phyloP scores from a whole-genome alignment of 1,140 invertebrate species.

The Drosophila tristis region DNA sequence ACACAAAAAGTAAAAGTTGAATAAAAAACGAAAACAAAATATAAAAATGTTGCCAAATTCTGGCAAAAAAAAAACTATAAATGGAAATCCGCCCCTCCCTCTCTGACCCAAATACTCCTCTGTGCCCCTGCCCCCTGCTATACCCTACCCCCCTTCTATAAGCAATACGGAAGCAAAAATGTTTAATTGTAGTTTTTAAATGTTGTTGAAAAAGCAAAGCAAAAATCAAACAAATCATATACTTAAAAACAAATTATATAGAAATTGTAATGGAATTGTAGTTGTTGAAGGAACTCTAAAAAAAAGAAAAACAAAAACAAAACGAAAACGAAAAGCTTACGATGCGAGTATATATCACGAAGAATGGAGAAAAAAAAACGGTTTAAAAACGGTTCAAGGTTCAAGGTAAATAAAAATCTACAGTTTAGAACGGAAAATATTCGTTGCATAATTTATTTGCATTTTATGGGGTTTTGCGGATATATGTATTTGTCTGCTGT shows the following conservation, averaged over 20 bases:
- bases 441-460: background rate
- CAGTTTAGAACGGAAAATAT: slow-evolving; percentile 36
- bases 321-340: slow-evolving; percentile 26
- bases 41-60: slow-evolving; percentile 20
- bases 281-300: slow-evolving; percentile 60
- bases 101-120: slow-evolving; percentile 1
- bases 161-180: slow-evolving; percentile 65
- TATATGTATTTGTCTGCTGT: too few relatives aligned
- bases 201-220: slow-evolving; percentile 59
- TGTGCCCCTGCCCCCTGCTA: slow-evolving; percentile 5
- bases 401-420: slow-evolving; percentile 30
- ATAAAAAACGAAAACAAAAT: slow-evolving; percentile 7
- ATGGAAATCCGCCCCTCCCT: too few relatives aligned
- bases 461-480: background rate
- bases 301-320: slow-evolving; percentile 13
- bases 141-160: slow-evolving; percentile 18
- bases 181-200: slow-evolving; percentile 63
- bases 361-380: slow-evolving; percentile 6
- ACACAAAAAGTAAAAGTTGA: slow-evolving; percentile 1
- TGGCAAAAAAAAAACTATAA: slow-evolving; percentile 25
- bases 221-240: slow-evolving; percentile 62
- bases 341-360: slow-evolving; percentile 19
- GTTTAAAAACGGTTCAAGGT: slow-evolving; percentile 40
- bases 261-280: slow-evolving; percentile 55
- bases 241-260: slow-evolving; percentile 34